Evolutionary conservation across 1,140 invertebrate genomes (phyloP).

Genomic region (Philopotamus ludificatus): DNA sequence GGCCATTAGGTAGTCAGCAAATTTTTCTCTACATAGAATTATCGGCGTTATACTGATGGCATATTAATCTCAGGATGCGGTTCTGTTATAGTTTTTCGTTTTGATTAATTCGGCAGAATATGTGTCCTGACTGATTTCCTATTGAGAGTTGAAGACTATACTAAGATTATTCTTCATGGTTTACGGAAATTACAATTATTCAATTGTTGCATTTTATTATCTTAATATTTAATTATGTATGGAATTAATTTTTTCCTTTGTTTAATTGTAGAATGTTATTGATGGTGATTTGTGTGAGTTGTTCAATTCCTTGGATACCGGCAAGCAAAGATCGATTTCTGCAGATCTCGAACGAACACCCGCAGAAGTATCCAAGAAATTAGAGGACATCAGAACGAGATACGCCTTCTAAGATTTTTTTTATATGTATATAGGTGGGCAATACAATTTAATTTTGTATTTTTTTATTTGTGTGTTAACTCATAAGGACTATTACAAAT

Average conservation of each 20-base stretch:
- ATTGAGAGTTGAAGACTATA: slow-evolving; percentile 37
- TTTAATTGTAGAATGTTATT: slow-evolving; percentile 80
- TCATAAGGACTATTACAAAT: no score
- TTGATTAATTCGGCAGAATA: slow-evolving; percentile 19
- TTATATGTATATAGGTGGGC: no score
- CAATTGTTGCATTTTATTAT: slow-evolving; percentile 9
- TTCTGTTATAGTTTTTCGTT: slow-evolving; percentile 30
- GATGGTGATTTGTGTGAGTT: slow-evolving; percentile 99
- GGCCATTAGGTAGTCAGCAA: slow-evolving; percentile 39
- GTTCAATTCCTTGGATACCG: slow-evolving; percentile 92
- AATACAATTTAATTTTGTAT: no score
- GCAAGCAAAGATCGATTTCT: slow-evolving; percentile 93
- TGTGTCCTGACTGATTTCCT: slow-evolving; percentile 31
- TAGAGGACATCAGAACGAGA: slow-evolving; percentile 91
- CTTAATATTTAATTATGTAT: slow-evolving; percentile 14
- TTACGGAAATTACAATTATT: slow-evolving; percentile 36
- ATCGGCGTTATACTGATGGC: slow-evolving; percentile 40
- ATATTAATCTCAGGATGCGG: slow-evolving; percentile 31
- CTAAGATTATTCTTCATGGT: slow-evolving; percentile 33
- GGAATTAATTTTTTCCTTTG: slow-evolving; percentile 17
- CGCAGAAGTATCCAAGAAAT: slow-evolving; percentile 94
- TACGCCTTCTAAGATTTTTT: slow-evolving; percentile 90
- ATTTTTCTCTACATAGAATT: slow-evolving; percentile 29
- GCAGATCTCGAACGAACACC: slow-evolving; percentile 91
- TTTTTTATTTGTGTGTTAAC: no score